These are phyloP conservation scores for Pomacea canaliculata DNA, from an alignment of 2,888 invertebrate genomes.

Conservation along the genomic window DNA sequence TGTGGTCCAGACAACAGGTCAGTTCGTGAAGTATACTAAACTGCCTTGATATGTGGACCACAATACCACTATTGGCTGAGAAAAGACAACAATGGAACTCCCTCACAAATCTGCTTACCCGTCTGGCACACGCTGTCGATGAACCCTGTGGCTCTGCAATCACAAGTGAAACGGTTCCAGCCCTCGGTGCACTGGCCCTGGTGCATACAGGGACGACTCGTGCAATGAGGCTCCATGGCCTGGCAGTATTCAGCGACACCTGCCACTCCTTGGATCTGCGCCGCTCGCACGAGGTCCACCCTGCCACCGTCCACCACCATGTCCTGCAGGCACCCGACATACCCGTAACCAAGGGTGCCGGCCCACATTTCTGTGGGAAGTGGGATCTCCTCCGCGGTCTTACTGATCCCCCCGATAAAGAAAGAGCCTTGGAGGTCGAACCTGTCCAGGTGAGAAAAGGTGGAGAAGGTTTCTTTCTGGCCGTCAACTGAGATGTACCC, in stretches of 20 bases:
- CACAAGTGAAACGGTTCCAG: constrained; percentile 95
- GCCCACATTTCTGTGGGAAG: constrained; percentile 92
- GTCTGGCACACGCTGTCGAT: constrained; percentile 92
- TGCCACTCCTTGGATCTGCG: constrained; percentile 91
- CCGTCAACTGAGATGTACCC: constrained; percentile 88
- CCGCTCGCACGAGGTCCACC: constrained; percentile 89
- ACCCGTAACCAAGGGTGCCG: constrained; percentile 88
- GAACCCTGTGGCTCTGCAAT: constrained; percentile 89
- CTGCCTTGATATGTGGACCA: too few species aligned
- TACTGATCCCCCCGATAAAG: constrained; percentile 84
- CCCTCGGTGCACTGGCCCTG: constrained; percentile 90
- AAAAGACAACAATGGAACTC: too few species aligned
- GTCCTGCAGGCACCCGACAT: constrained; percentile 93
- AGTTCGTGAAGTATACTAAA: too few species aligned
- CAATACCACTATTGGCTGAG: too few species aligned
- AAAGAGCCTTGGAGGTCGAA: constrained; percentile 90
- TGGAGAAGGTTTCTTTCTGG: constrained; percentile 70
- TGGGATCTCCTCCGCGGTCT: constrained; percentile 76
- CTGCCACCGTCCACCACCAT: constrained; percentile 88
- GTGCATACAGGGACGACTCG: constrained; percentile 88
- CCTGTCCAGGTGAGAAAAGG: constrained; percentile 84
- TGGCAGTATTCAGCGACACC: constrained; percentile 90
- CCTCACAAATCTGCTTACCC: constrained; percentile 72
- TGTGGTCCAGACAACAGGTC: too few species aligned
- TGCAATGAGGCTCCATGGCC: constrained; percentile 68